phyloP scores from a whole-genome alignment of 1,140 invertebrate genomes.

The Pseudomyrmex pallidus region DNA sequence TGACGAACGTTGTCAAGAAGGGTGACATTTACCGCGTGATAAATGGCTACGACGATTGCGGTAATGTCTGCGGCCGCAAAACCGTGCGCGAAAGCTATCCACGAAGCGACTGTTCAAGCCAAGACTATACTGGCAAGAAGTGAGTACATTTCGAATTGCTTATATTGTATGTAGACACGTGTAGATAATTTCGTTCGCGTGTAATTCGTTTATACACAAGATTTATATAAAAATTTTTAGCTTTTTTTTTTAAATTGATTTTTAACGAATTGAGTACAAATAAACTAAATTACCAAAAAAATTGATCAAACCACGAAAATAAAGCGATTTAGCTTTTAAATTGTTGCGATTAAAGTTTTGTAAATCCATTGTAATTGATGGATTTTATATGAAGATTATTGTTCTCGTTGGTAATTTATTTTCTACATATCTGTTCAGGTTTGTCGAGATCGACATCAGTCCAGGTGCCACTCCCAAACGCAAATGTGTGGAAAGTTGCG shows the following conservation, averaged over 20 bases:
- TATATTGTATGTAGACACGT: neutral
- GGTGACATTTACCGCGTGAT: constrained; percentile 87
- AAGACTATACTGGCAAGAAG: constrained; percentile 72
- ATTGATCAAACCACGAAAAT: no score
- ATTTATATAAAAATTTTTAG: neutral
- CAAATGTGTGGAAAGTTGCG: constrained; percentile 85
- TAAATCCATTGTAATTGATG: neutral
- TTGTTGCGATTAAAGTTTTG: no score
- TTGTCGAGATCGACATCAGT: constrained; percentile 77
- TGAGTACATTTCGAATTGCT: constrained; percentile 77
- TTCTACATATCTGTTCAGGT: constrained; percentile 74
- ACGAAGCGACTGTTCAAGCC: constrained; percentile 85
- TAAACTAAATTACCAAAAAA: no score
- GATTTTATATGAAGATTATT: neutral
- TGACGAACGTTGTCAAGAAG: constrained; percentile 85
- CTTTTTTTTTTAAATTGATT: no score
- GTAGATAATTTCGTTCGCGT: no score
- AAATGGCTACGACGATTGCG: constrained; percentile 89
- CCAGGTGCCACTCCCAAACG: constrained; percentile 77
- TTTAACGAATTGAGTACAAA: no score
- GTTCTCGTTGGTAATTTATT: neutral
- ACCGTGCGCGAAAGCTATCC: constrained; percentile 78
- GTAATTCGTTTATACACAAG: neutral
- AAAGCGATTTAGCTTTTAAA: no score
- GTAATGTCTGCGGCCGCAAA: constrained; percentile 88